phyloP scores from a whole-genome alignment of 2,113 vertebrate species.

The Myiopsitta monachus region DNA sequence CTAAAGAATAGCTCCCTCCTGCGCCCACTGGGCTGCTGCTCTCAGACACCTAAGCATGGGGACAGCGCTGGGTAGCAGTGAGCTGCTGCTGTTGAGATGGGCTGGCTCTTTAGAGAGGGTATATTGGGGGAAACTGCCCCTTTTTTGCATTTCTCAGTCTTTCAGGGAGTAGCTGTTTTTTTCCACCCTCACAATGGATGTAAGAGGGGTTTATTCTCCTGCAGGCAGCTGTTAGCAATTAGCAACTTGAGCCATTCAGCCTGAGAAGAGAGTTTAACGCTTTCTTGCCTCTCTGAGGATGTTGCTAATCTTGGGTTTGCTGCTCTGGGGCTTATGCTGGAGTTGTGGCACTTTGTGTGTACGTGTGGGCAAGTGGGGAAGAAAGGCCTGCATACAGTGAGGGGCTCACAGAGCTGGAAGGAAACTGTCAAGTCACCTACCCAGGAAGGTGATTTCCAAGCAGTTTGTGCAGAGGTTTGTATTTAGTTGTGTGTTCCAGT shows the following conservation, averaged over 20 bases:
- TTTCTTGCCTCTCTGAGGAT: slow-evolving; percentile 53
- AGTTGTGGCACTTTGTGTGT: not conserved
- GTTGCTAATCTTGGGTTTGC: slow-evolving; percentile 49
- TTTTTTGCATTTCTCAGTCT: not conserved
- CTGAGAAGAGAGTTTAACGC: slow-evolving; percentile 52
- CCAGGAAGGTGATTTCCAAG: not conserved
- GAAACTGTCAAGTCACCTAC: not conserved
- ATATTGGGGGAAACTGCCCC: not conserved
- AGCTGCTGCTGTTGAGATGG: not conserved
- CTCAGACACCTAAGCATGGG: not conserved
- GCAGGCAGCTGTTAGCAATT: slow-evolving; percentile 67
- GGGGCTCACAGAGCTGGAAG: not conserved
- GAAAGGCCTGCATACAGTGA: not conserved
- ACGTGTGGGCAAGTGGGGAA: not conserved
- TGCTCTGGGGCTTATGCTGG: not conserved
- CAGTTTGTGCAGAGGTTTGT: not conserved
- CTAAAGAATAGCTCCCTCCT: slow-evolving; percentile 37
- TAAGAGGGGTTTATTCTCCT: slow-evolving; percentile 49
- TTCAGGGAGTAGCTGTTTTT: not conserved
- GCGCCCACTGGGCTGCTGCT: not conserved
- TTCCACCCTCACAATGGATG: not conserved
- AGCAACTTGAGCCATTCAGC: slow-evolving; percentile 56
- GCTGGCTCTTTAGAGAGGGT: not conserved
- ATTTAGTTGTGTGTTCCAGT: not conserved
- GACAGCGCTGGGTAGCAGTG: not conserved